Evolutionary conservation across 2,888 invertebrate species (phyloP), one percentile per base, ranked within the genome.

Genomic region (Oligia fasciuncula): DNA sequence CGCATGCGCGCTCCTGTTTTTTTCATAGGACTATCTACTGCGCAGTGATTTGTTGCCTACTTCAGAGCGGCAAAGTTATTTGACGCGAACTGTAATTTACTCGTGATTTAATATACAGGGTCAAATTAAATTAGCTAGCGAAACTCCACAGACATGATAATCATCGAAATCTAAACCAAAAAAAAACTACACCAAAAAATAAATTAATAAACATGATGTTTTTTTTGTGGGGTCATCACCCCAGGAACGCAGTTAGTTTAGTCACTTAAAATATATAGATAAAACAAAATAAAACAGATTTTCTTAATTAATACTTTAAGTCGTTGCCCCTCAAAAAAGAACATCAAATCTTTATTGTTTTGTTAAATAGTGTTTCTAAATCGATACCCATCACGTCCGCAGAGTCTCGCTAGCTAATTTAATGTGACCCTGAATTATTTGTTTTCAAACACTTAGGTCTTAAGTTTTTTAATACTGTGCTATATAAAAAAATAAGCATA

Each of bases 401-500:
- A 23, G 19, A 57, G 57, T 57, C 11, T 23, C 9, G 57, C 57
- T 57, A 23, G 23, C 57, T 57, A 23, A 9, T 57, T 23, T 57
- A 57, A 57, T 23, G 23, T 23, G 23, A 23, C 57, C 9, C 23
- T 9, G 57, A 11, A 54, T 29, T 73, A 62, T 57, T 46, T 46
- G 23, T 19, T 46, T 66, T 69, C 43, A 43, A 63, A 60, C 54
- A 40, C 40, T 40, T 40, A 54, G 13, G 14, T 69, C 66, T 78
- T 68, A 46, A 19, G 29, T 67, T 75, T 68, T 62, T 60, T 6
- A 54, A 40, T 66, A 63, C 8, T 51, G 54, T 81, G 63, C 69
- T 67, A 65, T 78, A 70, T 85, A 70, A 60, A 70, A 54, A 63
- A 57, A 57, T 66, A 73, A 73, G 79, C 73, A 78, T 81, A 81